Evolutionary conservation across 2,113 vertebrate species (phyloP).

Genomic region (Cygnus atratus): DNA sequence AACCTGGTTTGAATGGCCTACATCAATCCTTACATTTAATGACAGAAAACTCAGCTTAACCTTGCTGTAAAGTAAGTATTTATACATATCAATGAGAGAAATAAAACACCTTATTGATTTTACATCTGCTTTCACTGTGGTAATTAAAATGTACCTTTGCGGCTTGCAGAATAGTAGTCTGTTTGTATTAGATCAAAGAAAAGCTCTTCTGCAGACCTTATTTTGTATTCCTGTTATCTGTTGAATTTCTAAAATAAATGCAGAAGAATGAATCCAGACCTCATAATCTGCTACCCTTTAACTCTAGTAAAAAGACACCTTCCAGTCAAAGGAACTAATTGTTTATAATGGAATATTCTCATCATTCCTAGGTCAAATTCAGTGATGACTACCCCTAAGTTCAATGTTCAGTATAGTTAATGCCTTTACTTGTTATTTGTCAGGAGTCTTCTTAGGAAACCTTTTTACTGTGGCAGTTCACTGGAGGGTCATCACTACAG

Average conservation of each 20-base stretch:
- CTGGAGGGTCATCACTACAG: neutral
- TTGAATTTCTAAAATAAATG: constrained; percentile 33
- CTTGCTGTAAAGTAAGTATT: constrained; percentile 74
- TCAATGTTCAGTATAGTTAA: neutral
- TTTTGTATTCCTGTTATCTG: constrained; percentile 6
- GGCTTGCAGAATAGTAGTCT: constrained; percentile 67
- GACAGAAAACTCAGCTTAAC: constrained; percentile 73
- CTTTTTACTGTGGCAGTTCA: neutral
- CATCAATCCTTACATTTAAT: constrained; percentile 68
- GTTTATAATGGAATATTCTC: neutral
- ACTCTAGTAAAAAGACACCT: neutral
- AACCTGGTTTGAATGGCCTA: constrained; percentile 49
- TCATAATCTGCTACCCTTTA: neutral
- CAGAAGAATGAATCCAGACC: neutral
- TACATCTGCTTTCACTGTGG: constrained; percentile 69
- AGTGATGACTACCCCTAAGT: neutral
- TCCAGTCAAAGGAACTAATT: neutral
- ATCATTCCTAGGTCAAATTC: neutral
- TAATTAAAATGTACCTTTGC: constrained; percentile 75
- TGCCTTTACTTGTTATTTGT: neutral
- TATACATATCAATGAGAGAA: constrained; percentile 76
- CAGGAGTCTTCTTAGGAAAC: neutral
- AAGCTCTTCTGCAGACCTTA: neutral
- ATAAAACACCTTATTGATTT: constrained; percentile 77
- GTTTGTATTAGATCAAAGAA: constrained; percentile 60